phyloP scores from a whole-genome alignment of 2,888 invertebrate genomes.

The Pogonocherus hispidulus region DNA sequence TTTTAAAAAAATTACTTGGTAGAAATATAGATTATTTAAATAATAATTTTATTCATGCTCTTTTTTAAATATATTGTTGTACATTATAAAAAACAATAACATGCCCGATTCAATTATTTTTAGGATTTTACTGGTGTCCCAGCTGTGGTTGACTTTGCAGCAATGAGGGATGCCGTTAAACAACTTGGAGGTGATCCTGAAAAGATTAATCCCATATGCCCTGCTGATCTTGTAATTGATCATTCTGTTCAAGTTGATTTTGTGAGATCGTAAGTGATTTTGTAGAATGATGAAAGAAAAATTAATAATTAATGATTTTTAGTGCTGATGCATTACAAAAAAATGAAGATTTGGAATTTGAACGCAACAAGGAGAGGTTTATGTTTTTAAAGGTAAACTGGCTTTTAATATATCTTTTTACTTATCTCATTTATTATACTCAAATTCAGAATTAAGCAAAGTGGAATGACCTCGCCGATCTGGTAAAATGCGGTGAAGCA shows the following conservation, averaged over 20 bases:
- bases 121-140: slow-evolving; percentile 97
- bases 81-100: too few relatives aligned
- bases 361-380: slow-evolving; percentile 95
- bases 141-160: slow-evolving; percentile 98
- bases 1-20: too few relatives aligned
- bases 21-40: too few relatives aligned
- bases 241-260: slow-evolving; percentile 99
- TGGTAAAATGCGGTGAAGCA: too few relatives aligned
- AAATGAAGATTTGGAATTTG: slow-evolving; percentile 96
- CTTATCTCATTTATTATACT: neutral
- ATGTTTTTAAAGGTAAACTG: slow-evolving; percentile 88
- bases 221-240: slow-evolving; percentile 97
- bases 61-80: too few relatives aligned
- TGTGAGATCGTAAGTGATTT: slow-evolving; percentile 75
- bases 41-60: too few relatives aligned
- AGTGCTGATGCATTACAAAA: slow-evolving; percentile 90
- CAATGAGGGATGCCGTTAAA: slow-evolving; percentile 96
- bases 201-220: slow-evolving; percentile 96
- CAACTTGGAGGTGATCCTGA: slow-evolving; percentile 89
- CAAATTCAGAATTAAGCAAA: too few relatives aligned
- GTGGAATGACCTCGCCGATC: too few relatives aligned
- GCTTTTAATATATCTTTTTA: slow-evolving; percentile 2
- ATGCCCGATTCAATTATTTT: too few relatives aligned
- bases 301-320: slow-evolving; percentile 55
- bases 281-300: neutral